phyloP scores from a whole-genome alignment of 2,797 vertebrate species.

The Platalea minor region DNA sequence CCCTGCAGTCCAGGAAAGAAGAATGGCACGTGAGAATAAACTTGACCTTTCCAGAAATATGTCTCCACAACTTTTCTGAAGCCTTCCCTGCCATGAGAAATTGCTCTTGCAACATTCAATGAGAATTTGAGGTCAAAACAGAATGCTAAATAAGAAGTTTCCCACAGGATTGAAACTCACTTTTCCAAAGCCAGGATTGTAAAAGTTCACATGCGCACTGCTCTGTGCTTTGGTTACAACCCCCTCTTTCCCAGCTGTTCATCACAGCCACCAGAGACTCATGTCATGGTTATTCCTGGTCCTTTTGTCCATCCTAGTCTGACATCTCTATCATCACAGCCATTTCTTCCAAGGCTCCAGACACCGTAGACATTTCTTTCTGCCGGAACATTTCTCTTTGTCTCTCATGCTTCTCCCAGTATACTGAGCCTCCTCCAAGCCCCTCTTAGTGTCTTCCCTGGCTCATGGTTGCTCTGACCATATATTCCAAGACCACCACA shows the following conservation, averaged over 20 bases:
- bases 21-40: not conserved
- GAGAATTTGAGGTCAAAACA: not conserved
- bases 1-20: not conserved
- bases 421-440: not conserved
- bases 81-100: not conserved
- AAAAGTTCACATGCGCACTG: not conserved
- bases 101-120: not conserved
- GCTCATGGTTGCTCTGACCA: not conserved
- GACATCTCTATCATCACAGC: not conserved
- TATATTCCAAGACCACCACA: not conserved
- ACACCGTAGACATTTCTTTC: not conserved
- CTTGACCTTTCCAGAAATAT: not conserved
- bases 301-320: not conserved
- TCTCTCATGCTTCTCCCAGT: not conserved
- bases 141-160: not conserved
- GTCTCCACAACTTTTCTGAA: not conserved
- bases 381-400: not conserved
- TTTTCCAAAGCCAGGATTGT: not conserved
- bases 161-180: not conserved
- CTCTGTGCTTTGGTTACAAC: not conserved
- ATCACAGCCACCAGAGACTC: not conserved
- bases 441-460: not conserved
- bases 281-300: not conserved
- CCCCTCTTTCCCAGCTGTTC: not conserved
- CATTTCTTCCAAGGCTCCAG: not conserved